Evolutionary conservation across 2,113 vertebrate species (phyloP).

Genomic region (Plecturocebus donacophilus): DNA sequence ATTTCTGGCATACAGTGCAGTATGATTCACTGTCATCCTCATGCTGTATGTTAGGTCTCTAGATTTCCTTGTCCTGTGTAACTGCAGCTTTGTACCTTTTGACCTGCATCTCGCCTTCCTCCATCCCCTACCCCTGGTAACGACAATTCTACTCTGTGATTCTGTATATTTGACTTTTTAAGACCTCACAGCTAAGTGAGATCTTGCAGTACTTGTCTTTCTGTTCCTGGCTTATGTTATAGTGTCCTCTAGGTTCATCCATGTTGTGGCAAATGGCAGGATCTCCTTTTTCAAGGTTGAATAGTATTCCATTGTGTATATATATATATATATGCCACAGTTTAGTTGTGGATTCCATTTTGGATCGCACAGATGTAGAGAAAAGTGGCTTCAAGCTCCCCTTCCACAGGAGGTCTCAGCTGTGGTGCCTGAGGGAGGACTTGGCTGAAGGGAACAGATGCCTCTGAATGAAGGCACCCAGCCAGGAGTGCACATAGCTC

Average conservation of each 20-base stretch:
- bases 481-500: background rate
- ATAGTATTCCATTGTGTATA: background rate
- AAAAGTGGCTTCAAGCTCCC: background rate
- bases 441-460: background rate
- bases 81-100: background rate
- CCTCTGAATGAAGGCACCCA: background rate
- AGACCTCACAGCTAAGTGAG: background rate
- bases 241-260: background rate
- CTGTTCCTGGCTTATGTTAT: background rate
- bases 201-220: background rate
- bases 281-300: background rate
- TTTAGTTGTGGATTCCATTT: background rate
- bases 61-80: background rate
- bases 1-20: background rate
- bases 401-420: background rate
- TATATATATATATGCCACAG: background rate
- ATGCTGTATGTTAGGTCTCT: background rate
- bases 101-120: background rate
- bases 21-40: background rate
- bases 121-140: fast-evolving
- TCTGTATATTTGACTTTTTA: background rate
- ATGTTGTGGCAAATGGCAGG: background rate
- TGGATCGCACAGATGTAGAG: background rate
- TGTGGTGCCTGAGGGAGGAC: background rate
- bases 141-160: fast-evolving